Base-by-base conservation (phyloP, 2,797 vertebrate species). In the Chrosomus eos region DNA sequence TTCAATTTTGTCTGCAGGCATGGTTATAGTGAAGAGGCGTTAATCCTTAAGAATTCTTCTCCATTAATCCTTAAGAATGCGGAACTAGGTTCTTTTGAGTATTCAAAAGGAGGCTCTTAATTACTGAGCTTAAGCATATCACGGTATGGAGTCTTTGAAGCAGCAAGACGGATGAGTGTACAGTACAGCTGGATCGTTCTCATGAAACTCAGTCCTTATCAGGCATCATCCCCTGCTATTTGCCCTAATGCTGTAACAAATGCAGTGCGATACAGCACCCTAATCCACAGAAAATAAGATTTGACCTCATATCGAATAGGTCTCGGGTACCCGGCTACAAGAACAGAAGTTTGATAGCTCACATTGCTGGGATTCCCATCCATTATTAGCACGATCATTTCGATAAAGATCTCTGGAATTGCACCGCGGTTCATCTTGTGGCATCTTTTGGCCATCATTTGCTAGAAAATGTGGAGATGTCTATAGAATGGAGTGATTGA, bases 401-500 rank as follows among this genome's bases (percentile, higher is more conserved):
- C 23, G 68, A 87, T 82, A 85, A 26, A 67, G 68, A 85, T 85
- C 74, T 75, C 19, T 10, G 67, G 73, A 82, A 67, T 33, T 38
- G 66, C 21, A 33, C 4, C 9, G 4, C 3, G 11, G 43, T 62
- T 84, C 71, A 75, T 84, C 82, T 78, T 82, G 43, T 58, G 3
- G 23, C 43, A 0, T 86, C 72, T 48, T 78, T 28, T 85, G 78
- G 78, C 67, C 60, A 81, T 73, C 26, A 82, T 82, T 45, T 73
- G 72, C 86, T 58, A 36, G 53, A 79, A 73, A 82, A 64, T n/a
- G n/a, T 38, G 45, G 60, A 82, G 67, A 71, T 60, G 66, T 77
- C 73, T 78, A 64, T 48, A 77, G 36, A 81, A 70, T 43, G n/a
- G 62, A 81, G 73, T 67, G 58, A 87, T 72, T 79, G 87, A 85